A percentile compares a stretch with the other conserved stretches of the same genome.
These are phyloP conservation scores for Cydia splendana DNA, from an alignment of 1,140 invertebrate genomes.

Conservation along the genomic window DNA sequence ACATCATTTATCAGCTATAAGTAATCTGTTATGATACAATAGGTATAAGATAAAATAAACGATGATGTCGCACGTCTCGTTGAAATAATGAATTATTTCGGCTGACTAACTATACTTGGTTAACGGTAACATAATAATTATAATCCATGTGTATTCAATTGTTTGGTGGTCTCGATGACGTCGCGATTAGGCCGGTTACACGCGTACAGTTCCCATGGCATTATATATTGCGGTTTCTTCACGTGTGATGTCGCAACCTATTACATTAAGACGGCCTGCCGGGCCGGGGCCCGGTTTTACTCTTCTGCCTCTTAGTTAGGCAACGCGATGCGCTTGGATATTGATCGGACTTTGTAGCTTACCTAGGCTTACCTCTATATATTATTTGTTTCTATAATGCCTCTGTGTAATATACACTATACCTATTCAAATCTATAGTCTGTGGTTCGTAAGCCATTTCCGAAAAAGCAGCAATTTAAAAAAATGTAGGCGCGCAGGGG, in stretches of 20 bases:
- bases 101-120: not conserved
- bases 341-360: slow-evolving; percentile 36
- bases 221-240: slow-evolving; percentile 46
- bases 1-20: slow-evolving; percentile 12
- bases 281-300: slow-evolving; percentile 22
- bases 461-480: too few species aligned
- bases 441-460: too few species aligned
- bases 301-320: slow-evolving; percentile 31
- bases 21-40: slow-evolving; percentile 7
- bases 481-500: too few species aligned
- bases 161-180: slow-evolving; percentile 7
- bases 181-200: slow-evolving; percentile 20
- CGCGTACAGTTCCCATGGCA: slow-evolving; percentile 37
- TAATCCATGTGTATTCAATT: not conserved
- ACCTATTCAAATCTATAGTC: too few species aligned
- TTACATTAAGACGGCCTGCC: slow-evolving; percentile 48
- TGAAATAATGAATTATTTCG: not conserved
- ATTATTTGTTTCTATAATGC: slow-evolving; percentile 46
- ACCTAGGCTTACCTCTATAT: not conserved
- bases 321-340: slow-evolving; percentile 36
- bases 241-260: slow-evolving; percentile 43
- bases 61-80: not conserved
- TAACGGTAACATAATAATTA: too few species aligned
- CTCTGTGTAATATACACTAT: slow-evolving; percentile 29
- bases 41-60: slow-evolving; percentile 1